Evolutionary conservation across 2,797 vertebrate genomes (phyloP).

Genomic region (Pangasius mekongensis): DNA sequence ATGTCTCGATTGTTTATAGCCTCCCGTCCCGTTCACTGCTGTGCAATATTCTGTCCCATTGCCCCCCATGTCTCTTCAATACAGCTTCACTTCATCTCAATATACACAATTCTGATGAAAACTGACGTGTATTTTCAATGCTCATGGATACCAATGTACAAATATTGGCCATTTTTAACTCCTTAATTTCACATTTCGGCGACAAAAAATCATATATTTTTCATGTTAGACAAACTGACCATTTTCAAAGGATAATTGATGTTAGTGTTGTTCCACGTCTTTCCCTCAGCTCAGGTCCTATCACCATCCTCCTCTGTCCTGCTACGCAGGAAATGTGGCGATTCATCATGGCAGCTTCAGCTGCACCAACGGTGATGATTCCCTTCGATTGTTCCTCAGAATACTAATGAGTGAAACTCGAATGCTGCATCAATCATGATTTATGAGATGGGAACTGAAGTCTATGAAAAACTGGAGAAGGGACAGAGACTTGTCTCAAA

Average conservation of each 20-base stretch:
- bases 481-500: neutral
- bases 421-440: constrained; percentile 16
- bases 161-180: neutral
- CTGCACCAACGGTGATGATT: neutral
- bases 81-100: neutral
- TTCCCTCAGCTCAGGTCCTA: neutral
- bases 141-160: neutral
- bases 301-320: neutral
- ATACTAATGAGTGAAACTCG: constrained; percentile 17
- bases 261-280: neutral
- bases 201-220: neutral
- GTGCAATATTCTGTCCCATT: neutral
- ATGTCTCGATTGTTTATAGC: neutral
- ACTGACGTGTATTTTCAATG: neutral
- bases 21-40: too few relatives aligned
- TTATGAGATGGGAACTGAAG: constrained; percentile 19
- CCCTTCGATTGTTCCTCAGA: constrained; percentile 11
- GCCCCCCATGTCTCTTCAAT: neutral
- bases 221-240: neutral
- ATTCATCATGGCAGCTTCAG: constrained; percentile 1
- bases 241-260: neutral
- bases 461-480: constrained; percentile 11
- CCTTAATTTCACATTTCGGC: neutral
- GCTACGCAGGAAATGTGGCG: neutral
- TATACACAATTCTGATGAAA: neutral